Evolutionary conservation across 2,113 vertebrate species (phyloP), one percentile per base, ranked within the genome.

Genomic region (Myxocyprinus asiaticus): DNA sequence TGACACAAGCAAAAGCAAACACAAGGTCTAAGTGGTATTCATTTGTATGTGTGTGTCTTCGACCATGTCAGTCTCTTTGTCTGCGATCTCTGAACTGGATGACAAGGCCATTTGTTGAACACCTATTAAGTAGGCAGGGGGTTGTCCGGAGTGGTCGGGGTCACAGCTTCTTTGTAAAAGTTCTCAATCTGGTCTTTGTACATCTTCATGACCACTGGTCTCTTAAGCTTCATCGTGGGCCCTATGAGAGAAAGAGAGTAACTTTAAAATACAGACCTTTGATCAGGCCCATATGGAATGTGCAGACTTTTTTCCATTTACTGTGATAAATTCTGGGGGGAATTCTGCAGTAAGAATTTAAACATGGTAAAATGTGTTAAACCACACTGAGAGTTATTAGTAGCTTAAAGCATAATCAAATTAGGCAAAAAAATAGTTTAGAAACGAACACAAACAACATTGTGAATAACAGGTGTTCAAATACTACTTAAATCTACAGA

Each of bases 211-310:
- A 97, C 93, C 63, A 89, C 90, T 0, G 90, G 81, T 42, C 97
- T 88, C 89, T 92, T 97, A 77, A 98, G 87, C 89, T 99, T 98
- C 92, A 95, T 92, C 0, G 95, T 97, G 0, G 97, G 96, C 15
- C 97, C 97, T 99, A 81, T 1, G 22, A 5, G 56, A 65, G 17
- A 69, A 8, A 69, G n/a, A 61, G 43, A 33, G 22, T 33, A 33
- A 33, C 22, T 33, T 5, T 62, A 33, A 80, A 44, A 56, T 10
- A 55, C 6, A 62, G n/a, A 76, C n/a, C 55, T 51, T n/a, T 0
- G 64, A 7, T 33, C 22, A 33, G 22, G 22, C 22, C 22, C 22
- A 33, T 1, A 3, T 33, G 22, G 22, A 33, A 33, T 33, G 22
- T 33, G 22, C 22, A 33, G 22, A 33, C 22, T 33, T 33, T 33